Percentiles rank a stretch among this genome's conserved stretches.
Conservation (phyloP, 2,113 vertebrate species). For the Typhlomys cinereus region DNA sequence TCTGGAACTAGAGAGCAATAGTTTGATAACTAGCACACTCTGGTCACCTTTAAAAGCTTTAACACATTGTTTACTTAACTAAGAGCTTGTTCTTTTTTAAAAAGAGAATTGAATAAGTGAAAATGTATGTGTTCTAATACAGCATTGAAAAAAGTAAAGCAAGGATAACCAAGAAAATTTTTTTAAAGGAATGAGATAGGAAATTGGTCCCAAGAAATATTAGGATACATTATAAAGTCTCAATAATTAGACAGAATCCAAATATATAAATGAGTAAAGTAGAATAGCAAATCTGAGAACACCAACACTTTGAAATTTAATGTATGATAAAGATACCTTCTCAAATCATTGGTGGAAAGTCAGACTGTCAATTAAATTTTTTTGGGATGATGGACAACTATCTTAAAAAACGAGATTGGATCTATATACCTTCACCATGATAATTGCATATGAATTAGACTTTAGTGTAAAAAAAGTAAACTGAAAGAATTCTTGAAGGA, state of each 20-base stretch:
- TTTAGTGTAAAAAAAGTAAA: background rate
- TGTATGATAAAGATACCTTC: background rate
- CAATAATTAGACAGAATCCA: background rate
- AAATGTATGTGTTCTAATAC: background rate
- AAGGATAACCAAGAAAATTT: background rate
- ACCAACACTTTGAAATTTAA: background rate
- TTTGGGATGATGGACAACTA: background rate
- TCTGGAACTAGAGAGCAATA: background rate
- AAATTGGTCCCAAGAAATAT: background rate
- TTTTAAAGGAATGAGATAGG: background rate
- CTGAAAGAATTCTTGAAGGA: background rate
- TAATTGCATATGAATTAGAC: background rate
- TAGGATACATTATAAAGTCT: background rate
- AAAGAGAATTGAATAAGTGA: background rate
- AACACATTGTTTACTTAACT: background rate
- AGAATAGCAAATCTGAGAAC: background rate
- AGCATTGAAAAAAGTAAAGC: background rate
- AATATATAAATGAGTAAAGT: background rate
- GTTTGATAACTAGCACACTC: background rate
- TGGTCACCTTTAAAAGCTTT: background rate
- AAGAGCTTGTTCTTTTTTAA: background rate
- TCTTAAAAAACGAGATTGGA: background rate
- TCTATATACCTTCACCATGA: background rate
- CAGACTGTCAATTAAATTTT: background rate
- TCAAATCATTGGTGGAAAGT: background rate